These are phyloP conservation scores for Scelioninae gen. 1 DNA, from an alignment of 2,888 invertebrate genomes.

Conservation along the genomic window DNA sequence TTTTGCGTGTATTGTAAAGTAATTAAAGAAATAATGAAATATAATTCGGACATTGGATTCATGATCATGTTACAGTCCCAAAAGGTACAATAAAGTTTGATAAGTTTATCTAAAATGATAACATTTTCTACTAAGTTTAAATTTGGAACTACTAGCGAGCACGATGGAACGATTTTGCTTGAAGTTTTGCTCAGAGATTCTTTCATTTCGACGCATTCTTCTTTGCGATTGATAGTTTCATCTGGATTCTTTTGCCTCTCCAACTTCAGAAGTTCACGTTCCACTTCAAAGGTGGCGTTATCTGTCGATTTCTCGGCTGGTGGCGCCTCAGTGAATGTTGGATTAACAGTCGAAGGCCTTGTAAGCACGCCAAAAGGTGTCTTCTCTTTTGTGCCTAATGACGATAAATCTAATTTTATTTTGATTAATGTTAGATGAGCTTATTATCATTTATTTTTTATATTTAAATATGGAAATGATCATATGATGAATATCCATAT, in stretches of 20 bases:
- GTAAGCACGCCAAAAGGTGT: conserved; percentile 76
- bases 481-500: too few species aligned
- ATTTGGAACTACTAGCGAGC: conserved; percentile 83
- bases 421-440: too few species aligned
- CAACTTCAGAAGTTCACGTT: conserved; percentile 76
- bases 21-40: conserved; percentile 88
- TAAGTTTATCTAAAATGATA: conserved; percentile 86
- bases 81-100: conserved; percentile 86
- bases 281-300: conserved; percentile 74
- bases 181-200: conserved; percentile 43
- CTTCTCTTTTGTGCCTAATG: too few species aligned
- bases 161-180: conserved; percentile 53
- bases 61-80: conserved; percentile 87
- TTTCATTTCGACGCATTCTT: conserved; percentile 31
- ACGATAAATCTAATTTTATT: too few species aligned
- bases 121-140: conserved; percentile 85
- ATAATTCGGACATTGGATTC: conserved; percentile 88
- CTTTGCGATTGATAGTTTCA: conserved; percentile 23
- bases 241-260: conserved; percentile 77
- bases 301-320: conserved; percentile 74
- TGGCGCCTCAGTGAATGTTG: conserved; percentile 75
- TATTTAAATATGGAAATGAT: too few species aligned
- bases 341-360: conserved; percentile 75
- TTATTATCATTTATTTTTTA: too few species aligned
- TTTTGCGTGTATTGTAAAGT: conserved; percentile 83